phyloP scores from a whole-genome alignment of 2,888 invertebrate genomes.

The Drosophila atroscutellata region DNA sequence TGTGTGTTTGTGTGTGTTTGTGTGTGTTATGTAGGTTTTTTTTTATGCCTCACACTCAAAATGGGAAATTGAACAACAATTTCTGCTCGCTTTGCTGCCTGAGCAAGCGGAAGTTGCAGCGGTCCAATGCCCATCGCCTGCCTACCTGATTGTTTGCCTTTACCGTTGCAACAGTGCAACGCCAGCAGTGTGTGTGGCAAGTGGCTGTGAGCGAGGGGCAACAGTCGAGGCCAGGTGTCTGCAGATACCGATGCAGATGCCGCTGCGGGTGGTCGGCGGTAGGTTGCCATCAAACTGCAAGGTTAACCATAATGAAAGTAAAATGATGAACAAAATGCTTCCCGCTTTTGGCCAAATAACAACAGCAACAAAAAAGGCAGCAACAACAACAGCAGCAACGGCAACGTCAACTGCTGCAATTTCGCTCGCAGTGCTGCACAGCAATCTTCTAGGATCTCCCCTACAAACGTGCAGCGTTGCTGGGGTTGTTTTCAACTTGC shows the following conservation, averaged over 20 bases:
- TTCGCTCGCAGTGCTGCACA: not conserved
- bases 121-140: slow-evolving; percentile 5
- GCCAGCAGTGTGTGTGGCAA: not conserved
- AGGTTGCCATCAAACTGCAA: slow-evolving; percentile 68
- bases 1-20: slow-evolving; percentile 2
- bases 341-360: slow-evolving; percentile 40
- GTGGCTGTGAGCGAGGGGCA: not conserved
- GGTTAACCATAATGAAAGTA: slow-evolving; percentile 81
- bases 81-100: slow-evolving; percentile 83
- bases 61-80: slow-evolving; percentile 83
- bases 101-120: slow-evolving; percentile 79
- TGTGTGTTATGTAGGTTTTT: slow-evolving; percentile 5
- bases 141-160: slow-evolving; percentile 32
- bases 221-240: not conserved
- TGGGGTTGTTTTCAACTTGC: slow-evolving; percentile 22
- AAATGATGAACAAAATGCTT: slow-evolving; percentile 77
- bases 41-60: slow-evolving; percentile 56
- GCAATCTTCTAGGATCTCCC: slow-evolving; percentile 31
- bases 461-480: not conserved
- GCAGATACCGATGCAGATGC: not conserved
- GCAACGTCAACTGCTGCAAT: not conserved
- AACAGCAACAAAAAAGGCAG: slow-evolving; percentile 6
- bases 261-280: slow-evolving; percentile 17
- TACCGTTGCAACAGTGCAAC: slow-evolving; percentile 2
- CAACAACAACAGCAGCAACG: not conserved